Evolutionary conservation across 2,888 invertebrate species (phyloP).

Genomic region (Drepana falcataria): DNA sequence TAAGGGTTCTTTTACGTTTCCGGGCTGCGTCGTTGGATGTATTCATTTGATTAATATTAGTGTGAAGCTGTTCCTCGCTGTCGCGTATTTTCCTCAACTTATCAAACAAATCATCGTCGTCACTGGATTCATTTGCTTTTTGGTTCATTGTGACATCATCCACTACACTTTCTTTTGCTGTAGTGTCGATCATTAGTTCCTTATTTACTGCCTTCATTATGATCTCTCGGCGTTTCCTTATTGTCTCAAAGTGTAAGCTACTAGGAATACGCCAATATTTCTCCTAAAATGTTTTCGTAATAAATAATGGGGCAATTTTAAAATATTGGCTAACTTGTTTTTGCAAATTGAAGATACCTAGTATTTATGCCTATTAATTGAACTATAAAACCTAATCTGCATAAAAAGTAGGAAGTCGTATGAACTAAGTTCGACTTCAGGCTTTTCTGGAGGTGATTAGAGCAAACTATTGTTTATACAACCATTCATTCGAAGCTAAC

Average conservation of each 20-base stretch:
- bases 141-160: conserved; percentile 6
- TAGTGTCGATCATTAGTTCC: conserved; percentile 51
- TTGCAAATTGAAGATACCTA: too few relatives aligned
- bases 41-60: conserved; percentile 17
- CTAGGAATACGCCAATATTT: conserved; percentile 92
- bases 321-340: not conserved
- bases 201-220: conserved; percentile 78
- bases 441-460: too few relatives aligned
- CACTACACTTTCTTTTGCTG: conserved; percentile 4
- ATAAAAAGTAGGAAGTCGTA: too few relatives aligned
- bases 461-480: too few relatives aligned
- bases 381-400: too few relatives aligned
- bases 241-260: conserved; percentile 72
- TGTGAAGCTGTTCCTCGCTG: conserved; percentile 23
- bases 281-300: conserved; percentile 76
- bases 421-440: too few relatives aligned
- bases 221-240: conserved; percentile 76
- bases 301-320: too few relatives aligned
- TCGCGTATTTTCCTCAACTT: conserved; percentile 60
- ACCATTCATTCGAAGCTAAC: too few relatives aligned
- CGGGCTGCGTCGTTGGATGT: conserved; percentile 12
- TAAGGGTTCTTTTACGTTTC: conserved; percentile 55
- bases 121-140: conserved; percentile 39
- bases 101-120: conserved; percentile 65
- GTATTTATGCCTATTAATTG: too few relatives aligned